Evolutionary conservation across 2,888 invertebrate genomes (phyloP).

Genomic region (Calliopum simillimum): DNA sequence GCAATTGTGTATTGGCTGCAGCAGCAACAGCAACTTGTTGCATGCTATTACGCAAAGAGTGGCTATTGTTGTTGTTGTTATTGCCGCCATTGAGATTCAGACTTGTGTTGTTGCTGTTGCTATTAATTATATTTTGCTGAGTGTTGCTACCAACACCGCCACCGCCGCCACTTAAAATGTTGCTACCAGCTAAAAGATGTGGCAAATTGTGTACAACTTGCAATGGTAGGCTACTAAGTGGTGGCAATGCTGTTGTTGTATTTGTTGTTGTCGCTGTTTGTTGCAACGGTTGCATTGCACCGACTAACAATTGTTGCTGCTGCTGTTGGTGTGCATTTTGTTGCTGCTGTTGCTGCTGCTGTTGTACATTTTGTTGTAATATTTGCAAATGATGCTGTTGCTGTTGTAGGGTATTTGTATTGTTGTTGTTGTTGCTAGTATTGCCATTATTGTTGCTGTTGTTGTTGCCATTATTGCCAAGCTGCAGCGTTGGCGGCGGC

Average conservation of each 20-base stretch:
- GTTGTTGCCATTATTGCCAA: slow-evolving; percentile 54
- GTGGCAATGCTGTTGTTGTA: slow-evolving; percentile 57
- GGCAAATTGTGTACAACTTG: slow-evolving; percentile 67
- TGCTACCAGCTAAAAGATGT: slow-evolving; percentile 56
- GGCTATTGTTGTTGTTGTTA: slow-evolving; percentile 55
- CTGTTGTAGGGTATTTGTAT: slow-evolving; percentile 42
- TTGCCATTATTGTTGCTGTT: slow-evolving; percentile 54
- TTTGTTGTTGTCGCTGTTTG: slow-evolving; percentile 34
- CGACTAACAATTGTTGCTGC: slow-evolving; percentile 59
- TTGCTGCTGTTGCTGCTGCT: slow-evolving; percentile 57
- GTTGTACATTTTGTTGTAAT: slow-evolving; percentile 54
- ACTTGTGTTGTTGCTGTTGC: slow-evolving; percentile 33
- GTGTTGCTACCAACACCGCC: slow-evolving; percentile 29
- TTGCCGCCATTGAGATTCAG: slow-evolving; percentile 41
- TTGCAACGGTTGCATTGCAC: slow-evolving; percentile 58
- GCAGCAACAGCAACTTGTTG: slow-evolving; percentile 45
- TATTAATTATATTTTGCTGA: slow-evolving; percentile 31
- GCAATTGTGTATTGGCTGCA: slow-evolving; percentile 45
- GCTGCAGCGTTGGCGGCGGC: slow-evolving; percentile 64
- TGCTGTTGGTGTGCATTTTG: slow-evolving; percentile 57
- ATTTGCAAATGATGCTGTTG: slow-evolving; percentile 58
- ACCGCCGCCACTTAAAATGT: slow-evolving; percentile 9
- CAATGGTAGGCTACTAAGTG: slow-evolving; percentile 63
- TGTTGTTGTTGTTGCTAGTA: slow-evolving; percentile 51
- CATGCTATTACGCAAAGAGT: slow-evolving; percentile 54